A percentile compares a stretch with the other conserved stretches of the same genome.
These are phyloP conservation scores for Natator depressus DNA, from an alignment of 2,113 vertebrate genomes.

Conservation along the genomic window DNA sequence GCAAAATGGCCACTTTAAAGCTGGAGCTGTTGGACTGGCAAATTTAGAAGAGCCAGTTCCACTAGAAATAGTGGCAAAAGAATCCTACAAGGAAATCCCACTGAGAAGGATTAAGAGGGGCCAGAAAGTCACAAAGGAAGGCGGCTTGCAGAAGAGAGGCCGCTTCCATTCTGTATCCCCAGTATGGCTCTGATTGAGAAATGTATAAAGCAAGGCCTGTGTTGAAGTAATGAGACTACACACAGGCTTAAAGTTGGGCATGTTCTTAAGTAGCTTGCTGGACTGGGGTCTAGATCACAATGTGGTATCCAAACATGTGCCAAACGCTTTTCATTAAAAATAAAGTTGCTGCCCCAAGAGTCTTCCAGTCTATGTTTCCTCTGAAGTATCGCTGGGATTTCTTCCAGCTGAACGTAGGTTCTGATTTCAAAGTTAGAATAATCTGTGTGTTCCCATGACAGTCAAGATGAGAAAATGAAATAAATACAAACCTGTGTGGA, in stretches of 20 bases:
- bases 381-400: not conserved
- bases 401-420: not conserved
- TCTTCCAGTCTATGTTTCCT: not conserved
- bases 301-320: rapidly evolving
- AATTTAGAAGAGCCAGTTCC: not conserved
- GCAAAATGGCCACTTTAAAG: not conserved
- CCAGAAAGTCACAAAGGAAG: not conserved
- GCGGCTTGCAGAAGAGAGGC: not conserved
- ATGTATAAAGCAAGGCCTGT: not conserved
- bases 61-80: not conserved
- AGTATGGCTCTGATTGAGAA: not conserved
- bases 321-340: not conserved
- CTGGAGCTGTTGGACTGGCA: constrained; percentile 6
- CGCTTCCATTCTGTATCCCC: not conserved
- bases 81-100: not conserved
- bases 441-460: not conserved
- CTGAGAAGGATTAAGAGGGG: not conserved
- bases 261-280: not conserved
- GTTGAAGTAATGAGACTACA: not conserved
- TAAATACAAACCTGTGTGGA: not conserved
- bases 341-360: not conserved
- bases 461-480: not conserved
- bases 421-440: not conserved
- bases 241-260: rapidly evolving
- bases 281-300: not conserved